Base-by-base conservation (phyloP, 1,140 invertebrate genomes). In the Habropoda laboriosa region DNA sequence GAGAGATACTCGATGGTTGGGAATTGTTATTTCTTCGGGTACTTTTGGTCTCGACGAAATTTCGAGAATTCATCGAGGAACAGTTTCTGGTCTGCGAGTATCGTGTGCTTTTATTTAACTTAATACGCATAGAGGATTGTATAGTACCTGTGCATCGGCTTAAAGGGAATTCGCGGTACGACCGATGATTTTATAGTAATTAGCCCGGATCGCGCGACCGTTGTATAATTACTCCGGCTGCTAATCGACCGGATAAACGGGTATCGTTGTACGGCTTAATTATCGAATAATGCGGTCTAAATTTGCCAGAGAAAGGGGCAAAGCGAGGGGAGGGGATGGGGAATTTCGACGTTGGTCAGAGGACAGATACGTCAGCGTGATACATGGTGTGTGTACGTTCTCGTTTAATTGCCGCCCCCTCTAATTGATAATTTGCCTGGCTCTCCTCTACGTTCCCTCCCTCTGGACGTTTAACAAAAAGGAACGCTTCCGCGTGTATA, bases 211-310 rank as follows among this genome's bases (percentile, higher is more conserved):
- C 27, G 51, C 21, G 38, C 16, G 49, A 67, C 10, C 21, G 51
- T 49, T 71, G 75, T 78, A 71, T 60, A 71, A 78, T 78, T 78
- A 78, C 75, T 60, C 55, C 10, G 32, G 42, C n/a, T 42, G 75
- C 66, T 78, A 78, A 78, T 78, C 75, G 75, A 78, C 75, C 66
- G 75, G 32, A 60, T 71, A 60, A 71, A 78, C 45, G 66, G 55
- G 42, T 58, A 70, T 60, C 24, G 75, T 71, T 78, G 32, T 24
- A 70, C n/a, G 32, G 75, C 49, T 78, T 70, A 78, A 78, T 78
- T 78, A 78, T 70, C 75, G 66, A 78, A 71, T 78, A 71, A 70
- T 60, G 42, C 55, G 55, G 66, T 60, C 55, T 70, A 78, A 78
- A 60, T 60, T 47, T 55, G 18, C 21, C 21, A 18, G 32, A 7